Percentiles rank a stretch among this genome's conserved stretches.
Evolutionary conservation across 2,113 vertebrate species (phyloP).

Genomic region (Benitochromis conjunctus): DNA sequence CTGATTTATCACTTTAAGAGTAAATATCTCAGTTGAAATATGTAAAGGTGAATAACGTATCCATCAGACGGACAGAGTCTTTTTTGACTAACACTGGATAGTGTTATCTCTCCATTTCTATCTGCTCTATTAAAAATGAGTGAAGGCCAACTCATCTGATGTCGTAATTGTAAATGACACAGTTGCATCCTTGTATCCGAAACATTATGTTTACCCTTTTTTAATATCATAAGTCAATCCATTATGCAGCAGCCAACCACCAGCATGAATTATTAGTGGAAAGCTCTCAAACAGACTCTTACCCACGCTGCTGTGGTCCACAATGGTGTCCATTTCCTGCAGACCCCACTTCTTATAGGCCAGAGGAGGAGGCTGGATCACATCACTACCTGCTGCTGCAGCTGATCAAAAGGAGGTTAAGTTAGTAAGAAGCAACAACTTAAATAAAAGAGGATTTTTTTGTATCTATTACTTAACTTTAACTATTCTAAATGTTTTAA

Average conservation of each 20-base stretch:
- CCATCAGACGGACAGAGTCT: background rate
- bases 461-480: background rate
- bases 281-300: constrained; percentile 42
- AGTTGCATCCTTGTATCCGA: background rate
- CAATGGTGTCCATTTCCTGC: constrained; percentile 89
- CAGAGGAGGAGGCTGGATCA: constrained; percentile 90
- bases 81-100: rapidly evolving
- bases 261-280: background rate
- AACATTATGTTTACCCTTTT: background rate
- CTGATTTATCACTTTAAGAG: background rate
- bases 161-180: background rate
- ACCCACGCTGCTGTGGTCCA: constrained; percentile 96
- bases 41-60: background rate
- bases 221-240: background rate
- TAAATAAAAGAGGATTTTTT: background rate
- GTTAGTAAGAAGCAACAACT: background rate
- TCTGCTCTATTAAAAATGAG: background rate
- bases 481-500: background rate
- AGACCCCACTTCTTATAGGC: constrained; percentile 99
- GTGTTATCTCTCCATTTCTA: background rate
- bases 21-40: background rate
- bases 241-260: background rate
- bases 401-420: constrained; percentile 68
- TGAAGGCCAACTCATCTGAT: background rate
- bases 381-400: constrained; percentile 92